A percentile compares a stretch with the other conserved stretches of the same genome.
Conservation (phyloP, 92 coral and sea anemone species). For the Zoanthus gigantus region DNA sequence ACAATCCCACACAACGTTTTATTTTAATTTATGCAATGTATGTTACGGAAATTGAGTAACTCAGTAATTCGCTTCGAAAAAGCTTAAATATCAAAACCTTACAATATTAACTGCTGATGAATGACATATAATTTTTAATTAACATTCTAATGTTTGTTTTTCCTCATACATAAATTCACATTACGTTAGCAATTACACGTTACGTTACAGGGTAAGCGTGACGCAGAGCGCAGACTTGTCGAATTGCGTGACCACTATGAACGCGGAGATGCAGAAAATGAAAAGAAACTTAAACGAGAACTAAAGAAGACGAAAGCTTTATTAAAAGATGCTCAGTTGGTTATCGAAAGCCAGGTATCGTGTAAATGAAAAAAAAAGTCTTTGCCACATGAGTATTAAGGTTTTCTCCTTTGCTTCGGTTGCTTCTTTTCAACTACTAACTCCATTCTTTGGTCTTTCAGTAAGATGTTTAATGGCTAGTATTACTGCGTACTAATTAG, state of each 20-base stretch:
- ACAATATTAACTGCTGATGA: background rate
- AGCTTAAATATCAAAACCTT: background rate
- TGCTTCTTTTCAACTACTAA: no score
- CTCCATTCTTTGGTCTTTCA: no score
- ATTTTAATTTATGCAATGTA: background rate
- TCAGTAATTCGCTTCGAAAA: background rate
- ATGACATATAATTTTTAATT: background rate
- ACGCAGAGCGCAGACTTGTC: constrained; percentile 82
- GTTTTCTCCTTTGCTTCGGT: no score
- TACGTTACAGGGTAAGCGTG: constrained; percentile 83
- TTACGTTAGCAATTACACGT: constrained; percentile 53
- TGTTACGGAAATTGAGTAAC: background rate
- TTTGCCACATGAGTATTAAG: no score
- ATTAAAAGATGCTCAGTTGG: constrained; percentile 90
- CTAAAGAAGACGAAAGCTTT: constrained; percentile 96
- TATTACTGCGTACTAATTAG: no score
- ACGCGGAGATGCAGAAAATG: constrained; percentile 81
- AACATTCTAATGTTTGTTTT: background rate
- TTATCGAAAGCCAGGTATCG: constrained; percentile 84
- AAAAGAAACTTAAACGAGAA: constrained; percentile 85
- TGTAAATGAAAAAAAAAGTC: background rate
- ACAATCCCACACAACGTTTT: background rate
- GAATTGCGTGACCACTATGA: constrained; percentile 92
- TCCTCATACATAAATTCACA: constrained; percentile 36
- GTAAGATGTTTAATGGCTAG: no score